A percentile compares a stretch with the other conserved stretches of the same genome.
Evolutionary conservation across 2,113 vertebrate genomes (phyloP).

Genomic region (Naja naja): DNA sequence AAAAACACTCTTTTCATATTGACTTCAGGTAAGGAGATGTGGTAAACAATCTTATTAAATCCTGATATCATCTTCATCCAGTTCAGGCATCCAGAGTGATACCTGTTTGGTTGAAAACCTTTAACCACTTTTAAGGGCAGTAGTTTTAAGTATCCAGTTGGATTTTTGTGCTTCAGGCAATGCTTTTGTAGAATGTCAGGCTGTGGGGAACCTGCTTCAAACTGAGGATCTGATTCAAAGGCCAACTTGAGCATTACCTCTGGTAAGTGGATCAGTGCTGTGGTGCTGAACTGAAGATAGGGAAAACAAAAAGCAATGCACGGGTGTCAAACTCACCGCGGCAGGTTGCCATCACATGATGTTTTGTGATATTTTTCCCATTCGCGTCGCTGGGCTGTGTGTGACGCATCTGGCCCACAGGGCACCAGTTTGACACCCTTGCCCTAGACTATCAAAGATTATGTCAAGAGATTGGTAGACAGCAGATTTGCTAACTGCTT

Average conservation of each 20-base stretch:
- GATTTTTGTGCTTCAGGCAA: not conserved
- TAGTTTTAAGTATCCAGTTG: not conserved
- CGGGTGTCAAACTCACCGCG: too few relatives aligned
- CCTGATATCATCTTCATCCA: not conserved
- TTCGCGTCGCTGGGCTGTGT: too few relatives aligned
- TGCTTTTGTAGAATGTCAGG: not conserved
- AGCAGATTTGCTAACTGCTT: not conserved
- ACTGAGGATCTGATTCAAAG: not conserved
- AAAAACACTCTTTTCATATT: constrained; percentile 50
- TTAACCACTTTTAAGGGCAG: not conserved
- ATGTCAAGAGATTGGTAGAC: not conserved
- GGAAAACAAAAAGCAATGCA: not conserved
- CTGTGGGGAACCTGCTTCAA: not conserved
- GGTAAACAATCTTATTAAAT: constrained; percentile 49
- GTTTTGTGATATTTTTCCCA: too few relatives aligned
- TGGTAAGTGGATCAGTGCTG: not conserved
- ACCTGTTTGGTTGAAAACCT: constrained; percentile 18
- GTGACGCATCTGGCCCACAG: too few relatives aligned
- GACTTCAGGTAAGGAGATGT: constrained; percentile 32
- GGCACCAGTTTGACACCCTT: too few relatives aligned
- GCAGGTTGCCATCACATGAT: too few relatives aligned
- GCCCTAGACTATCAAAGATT: not conserved
- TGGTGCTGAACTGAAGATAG: not conserved
- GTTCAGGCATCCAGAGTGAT: constrained; percentile 26
- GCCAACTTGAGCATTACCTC: not conserved